A percentile compares a stretch with the other conserved stretches of the same genome.
These are phyloP conservation scores for Actias luna DNA, from an alignment of 2,888 invertebrate species.

Conservation along the genomic window DNA sequence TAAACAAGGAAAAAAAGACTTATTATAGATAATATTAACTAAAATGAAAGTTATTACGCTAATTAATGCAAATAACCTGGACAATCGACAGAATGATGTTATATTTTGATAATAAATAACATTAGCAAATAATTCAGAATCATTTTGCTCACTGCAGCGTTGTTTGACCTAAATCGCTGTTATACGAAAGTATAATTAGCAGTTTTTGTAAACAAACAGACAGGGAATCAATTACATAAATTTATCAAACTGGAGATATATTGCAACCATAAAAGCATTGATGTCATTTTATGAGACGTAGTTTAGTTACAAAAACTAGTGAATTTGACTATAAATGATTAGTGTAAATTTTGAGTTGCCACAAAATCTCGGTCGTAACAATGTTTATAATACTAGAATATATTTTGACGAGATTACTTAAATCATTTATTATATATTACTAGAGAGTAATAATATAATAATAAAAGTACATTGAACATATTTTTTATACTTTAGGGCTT, in stretches of 20 bases:
- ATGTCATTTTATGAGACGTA: neutral
- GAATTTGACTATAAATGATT: too few relatives aligned
- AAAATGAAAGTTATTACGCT: neutral
- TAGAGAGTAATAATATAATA: too few relatives aligned
- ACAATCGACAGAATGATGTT: neutral
- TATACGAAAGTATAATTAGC: neutral
- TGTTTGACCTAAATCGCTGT: neutral
- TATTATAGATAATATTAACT: neutral
- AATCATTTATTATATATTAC: too few relatives aligned
- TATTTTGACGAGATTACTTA: too few relatives aligned
- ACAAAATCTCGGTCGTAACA: too few relatives aligned
- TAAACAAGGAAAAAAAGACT: neutral
- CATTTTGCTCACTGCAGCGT: neutral
- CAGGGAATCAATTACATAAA: neutral
- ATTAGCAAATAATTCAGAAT: neutral
- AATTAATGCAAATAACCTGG: neutral
- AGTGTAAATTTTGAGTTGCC: too few relatives aligned
- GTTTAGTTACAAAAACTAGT: too few relatives aligned
- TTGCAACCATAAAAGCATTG: neutral
- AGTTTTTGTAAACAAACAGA: neutral
- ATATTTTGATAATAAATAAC: neutral
- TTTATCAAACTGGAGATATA: neutral
- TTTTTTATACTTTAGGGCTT: too few relatives aligned
- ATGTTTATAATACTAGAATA: too few relatives aligned
- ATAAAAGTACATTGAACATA: too few relatives aligned